Conservation (phyloP, 2,888 invertebrate species). For the Crocallis elinguaria region DNA sequence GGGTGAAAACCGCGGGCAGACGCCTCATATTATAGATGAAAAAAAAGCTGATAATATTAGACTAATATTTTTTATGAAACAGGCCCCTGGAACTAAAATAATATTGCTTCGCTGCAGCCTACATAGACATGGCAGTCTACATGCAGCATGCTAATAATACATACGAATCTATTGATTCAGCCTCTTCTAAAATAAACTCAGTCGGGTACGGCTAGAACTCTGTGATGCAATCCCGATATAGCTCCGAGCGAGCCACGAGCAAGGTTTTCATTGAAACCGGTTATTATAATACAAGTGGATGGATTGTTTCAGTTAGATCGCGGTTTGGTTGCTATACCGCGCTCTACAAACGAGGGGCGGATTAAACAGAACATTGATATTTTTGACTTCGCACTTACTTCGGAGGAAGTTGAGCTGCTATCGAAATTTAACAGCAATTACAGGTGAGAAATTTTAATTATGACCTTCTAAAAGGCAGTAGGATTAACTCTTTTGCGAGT, state of each 20-base stretch:
- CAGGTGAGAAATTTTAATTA: slow-evolving; percentile 5
- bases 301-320: slow-evolving; percentile 75
- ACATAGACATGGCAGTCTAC: background rate
- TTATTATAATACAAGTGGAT: slow-evolving; percentile 26
- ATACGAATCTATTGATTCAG: slow-evolving; percentile 10
- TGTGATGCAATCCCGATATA: background rate
- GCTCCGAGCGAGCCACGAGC: slow-evolving; percentile 12
- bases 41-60: too few relatives aligned
- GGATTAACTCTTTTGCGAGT: too few relatives aligned
- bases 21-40: too few relatives aligned
- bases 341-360: slow-evolving; percentile 83
- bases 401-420: slow-evolving; percentile 79
- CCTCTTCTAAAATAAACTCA: slow-evolving; percentile 15
- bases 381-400: slow-evolving; percentile 81
- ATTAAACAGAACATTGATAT: slow-evolving; percentile 84
- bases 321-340: slow-evolving; percentile 84
- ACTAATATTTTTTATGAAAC: too few relatives aligned
- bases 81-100: too few relatives aligned
- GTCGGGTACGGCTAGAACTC: background rate
- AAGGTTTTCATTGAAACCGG: slow-evolving; percentile 26
- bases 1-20: too few relatives aligned
- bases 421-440: slow-evolving; percentile 80
- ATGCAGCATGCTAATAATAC: slow-evolving; percentile 6
- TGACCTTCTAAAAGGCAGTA: too few relatives aligned
- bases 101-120: too few relatives aligned